Evolutionary conservation across 2,113 vertebrate genomes (phyloP), one percentile per base, ranked within the genome.

Genomic region (Sebastes schlegelii): DNA sequence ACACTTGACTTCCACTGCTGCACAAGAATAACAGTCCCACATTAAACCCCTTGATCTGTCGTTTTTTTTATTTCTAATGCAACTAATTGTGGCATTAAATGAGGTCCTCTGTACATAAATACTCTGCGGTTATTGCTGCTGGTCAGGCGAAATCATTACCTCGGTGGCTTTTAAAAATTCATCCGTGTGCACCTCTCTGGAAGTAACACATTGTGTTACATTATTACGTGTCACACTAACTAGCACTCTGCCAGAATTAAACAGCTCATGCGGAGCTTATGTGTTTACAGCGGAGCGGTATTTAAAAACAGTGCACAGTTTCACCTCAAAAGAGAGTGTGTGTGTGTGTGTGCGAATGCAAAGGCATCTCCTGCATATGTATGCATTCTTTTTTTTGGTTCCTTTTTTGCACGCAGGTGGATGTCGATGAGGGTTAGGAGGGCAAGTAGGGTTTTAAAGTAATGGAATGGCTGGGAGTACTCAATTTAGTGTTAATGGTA

Each of bases 1-100:
- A 87, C 88, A 85, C 87, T 93, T 91, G 74, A 92, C 86, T 92
- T 87, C 82, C 89, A 79, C 88, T 63, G 51, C 67, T 73, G 82
- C 76, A 71, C 76, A 88, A 77, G 73, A 89, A 87, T 92, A 92
- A 93, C 88, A 82, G 79, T 63, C 57, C 64, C 40, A 76, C 80
- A 91, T 94, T 92, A 89, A 92, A 92, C 78, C 34, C 84, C 54
- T 82, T 77, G 54, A 85, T 80, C 54, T 74, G 83, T 58, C 51
- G 74, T 79, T 80, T 82, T 79, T 78, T 80, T 80, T 71, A 65
- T 80, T 67, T 83, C 57, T 21, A 34, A 63, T 84, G 79, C 58
- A 71, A 76, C 67, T 79, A 67, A 84, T 48, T 54, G 76, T 87
- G 65, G 78, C 75, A 79, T 76, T 34, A 75, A 80, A 80, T 26